Conservation (phyloP, 2,888 invertebrate genomes). For the Parthenolecanium corni region DNA sequence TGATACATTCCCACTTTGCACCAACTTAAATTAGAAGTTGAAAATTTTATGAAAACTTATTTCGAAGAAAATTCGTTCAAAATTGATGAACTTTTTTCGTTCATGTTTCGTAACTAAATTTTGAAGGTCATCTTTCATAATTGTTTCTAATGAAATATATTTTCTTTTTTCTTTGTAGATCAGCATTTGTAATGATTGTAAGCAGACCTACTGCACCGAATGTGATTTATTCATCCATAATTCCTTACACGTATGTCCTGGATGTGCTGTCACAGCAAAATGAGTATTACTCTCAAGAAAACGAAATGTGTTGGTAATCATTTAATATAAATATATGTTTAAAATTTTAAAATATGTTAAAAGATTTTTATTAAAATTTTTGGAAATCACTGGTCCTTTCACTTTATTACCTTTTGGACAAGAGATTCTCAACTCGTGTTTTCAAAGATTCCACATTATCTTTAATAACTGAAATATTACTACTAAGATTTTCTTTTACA, state of each 20-base stretch:
- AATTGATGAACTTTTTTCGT: too few relatives aligned
- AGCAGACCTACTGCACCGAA: slow-evolving; percentile 75
- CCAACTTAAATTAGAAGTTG: too few relatives aligned
- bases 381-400: neutral
- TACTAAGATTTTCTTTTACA: slow-evolving; percentile 67
- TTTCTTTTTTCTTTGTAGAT: slow-evolving; percentile 49
- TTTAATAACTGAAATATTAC: slow-evolving; percentile 65
- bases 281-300: neutral
- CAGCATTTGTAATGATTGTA: slow-evolving; percentile 69
- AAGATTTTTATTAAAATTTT: neutral
- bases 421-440: slow-evolving; percentile 50
- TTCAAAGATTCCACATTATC: slow-evolving; percentile 64
- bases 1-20: too few relatives aligned
- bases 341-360: neutral
- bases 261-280: slow-evolving; percentile 52
- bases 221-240: slow-evolving; percentile 92
- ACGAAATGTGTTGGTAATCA: neutral
- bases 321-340: neutral
- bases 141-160: too few relatives aligned
- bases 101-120: too few relatives aligned
- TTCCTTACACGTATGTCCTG: slow-evolving; percentile 90
- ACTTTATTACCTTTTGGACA: neutral
- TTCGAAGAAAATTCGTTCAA: too few relatives aligned
- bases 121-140: too few relatives aligned
- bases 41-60: too few relatives aligned